Conservation (phyloP, 2,888 invertebrate species). For the Lampropteryx suffumata region DNA sequence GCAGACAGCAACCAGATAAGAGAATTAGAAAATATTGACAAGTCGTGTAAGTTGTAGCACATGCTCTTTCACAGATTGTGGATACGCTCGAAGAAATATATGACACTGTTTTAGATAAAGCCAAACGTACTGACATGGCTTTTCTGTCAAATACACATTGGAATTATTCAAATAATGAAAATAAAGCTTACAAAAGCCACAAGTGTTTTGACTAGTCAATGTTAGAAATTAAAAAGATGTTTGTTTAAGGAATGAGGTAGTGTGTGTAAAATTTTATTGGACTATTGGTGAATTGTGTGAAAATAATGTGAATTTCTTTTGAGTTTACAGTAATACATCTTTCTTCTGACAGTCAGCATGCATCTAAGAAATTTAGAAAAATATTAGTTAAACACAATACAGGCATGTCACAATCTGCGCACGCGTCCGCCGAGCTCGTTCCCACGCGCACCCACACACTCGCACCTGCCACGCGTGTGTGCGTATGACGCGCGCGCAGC, state of each 20-base stretch:
- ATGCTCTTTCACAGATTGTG: slow-evolving; percentile 15
- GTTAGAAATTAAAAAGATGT: too few relatives aligned
- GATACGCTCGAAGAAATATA: slow-evolving; percentile 11
- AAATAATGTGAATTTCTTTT: too few relatives aligned
- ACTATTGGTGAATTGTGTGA: too few relatives aligned
- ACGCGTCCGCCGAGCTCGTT: slow-evolving; percentile 75
- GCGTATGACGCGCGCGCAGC: slow-evolving; percentile 65
- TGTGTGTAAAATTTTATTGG: too few relatives aligned
- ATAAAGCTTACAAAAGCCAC: background rate
- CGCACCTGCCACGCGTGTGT: slow-evolving; percentile 35
- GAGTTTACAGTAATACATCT: background rate
- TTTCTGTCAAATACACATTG: slow-evolving; percentile 3
- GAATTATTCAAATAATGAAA: slow-evolving; percentile 1
- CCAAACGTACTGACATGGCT: slow-evolving; percentile 3
- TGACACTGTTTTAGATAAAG: slow-evolving; percentile 10
- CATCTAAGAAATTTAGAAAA: slow-evolving; percentile 26
- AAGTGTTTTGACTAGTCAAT: background rate
- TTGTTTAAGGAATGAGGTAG: too few relatives aligned
- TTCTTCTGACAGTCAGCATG: background rate
- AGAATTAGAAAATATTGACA: slow-evolving; percentile 12
- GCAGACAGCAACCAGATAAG: slow-evolving; percentile 9
- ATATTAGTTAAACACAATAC: slow-evolving; percentile 52
- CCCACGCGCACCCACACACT: slow-evolving; percentile 72
- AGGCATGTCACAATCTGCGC: slow-evolving; percentile 72
- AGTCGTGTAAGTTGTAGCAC: slow-evolving; percentile 8